phyloP scores from a whole-genome alignment of 2,797 vertebrate species.

The Phoxinus dragarum region DNA sequence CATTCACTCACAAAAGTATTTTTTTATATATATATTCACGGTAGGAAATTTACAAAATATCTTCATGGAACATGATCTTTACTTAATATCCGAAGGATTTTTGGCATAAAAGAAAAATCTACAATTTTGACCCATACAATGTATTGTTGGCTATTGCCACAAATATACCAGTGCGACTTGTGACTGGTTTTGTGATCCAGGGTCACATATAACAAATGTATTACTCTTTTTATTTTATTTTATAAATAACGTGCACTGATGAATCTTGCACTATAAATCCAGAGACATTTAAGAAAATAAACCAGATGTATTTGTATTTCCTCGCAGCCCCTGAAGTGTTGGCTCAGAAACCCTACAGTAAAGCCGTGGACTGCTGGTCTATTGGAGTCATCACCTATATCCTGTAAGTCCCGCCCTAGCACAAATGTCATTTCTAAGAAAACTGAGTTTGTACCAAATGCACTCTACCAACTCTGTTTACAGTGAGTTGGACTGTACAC shows the following conservation, averaged over 20 bases:
- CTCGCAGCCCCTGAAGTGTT: slow-evolving; percentile 92
- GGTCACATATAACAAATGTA: too few relatives aligned
- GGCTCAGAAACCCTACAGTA: slow-evolving; percentile 97
- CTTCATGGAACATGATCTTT: too few relatives aligned
- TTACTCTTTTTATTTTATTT: not conserved
- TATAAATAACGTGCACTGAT: not conserved
- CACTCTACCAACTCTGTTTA: not conserved
- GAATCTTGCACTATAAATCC: not conserved
- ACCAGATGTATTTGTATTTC: not conserved
- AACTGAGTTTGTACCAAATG: not conserved
- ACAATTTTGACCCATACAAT: too few relatives aligned
- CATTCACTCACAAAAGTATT: too few relatives aligned
- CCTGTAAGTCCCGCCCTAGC: slow-evolving; percentile 81
- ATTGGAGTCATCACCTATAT: slow-evolving; percentile 99
- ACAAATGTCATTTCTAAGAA: not conserved
- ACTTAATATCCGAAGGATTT: too few relatives aligned
- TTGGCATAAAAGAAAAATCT: too few relatives aligned
- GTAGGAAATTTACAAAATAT: too few relatives aligned
- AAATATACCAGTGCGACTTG: too few relatives aligned
- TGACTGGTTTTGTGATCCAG: too few relatives aligned
- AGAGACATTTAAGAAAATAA: not conserved
- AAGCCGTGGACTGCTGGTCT: slow-evolving; percentile 98
- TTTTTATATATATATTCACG: too few relatives aligned
- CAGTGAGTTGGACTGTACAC: slow-evolving; percentile 8
- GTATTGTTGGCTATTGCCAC: too few relatives aligned